Conservation (phyloP, 2,888 invertebrate genomes). For the Nomada hirtipes region DNA sequence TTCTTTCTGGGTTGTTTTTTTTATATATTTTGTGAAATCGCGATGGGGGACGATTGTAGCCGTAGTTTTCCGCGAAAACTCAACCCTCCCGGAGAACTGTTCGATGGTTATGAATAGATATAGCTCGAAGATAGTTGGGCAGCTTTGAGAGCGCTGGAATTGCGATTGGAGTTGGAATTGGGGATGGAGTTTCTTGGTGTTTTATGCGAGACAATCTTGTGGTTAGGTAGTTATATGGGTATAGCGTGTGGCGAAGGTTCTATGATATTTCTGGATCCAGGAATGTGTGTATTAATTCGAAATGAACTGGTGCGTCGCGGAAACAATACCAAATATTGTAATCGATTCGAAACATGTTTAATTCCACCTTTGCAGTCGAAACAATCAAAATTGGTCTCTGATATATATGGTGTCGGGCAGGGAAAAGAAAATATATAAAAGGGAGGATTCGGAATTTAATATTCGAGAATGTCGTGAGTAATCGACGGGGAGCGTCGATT, state of each 20-base stretch:
- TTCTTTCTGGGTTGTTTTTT: too few species aligned
- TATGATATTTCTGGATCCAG: too few species aligned
- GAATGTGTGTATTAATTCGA: too few species aligned
- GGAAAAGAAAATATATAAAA: background rate
- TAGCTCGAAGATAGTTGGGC: background rate
- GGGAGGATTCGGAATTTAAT: conserved; percentile 37
- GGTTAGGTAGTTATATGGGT: background rate
- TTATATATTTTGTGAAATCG: background rate
- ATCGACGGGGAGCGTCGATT: conserved; percentile 44
- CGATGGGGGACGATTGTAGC: background rate
- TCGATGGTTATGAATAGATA: conserved; percentile 13
- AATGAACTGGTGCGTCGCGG: too few species aligned
- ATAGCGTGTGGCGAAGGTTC: background rate
- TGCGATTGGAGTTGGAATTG: background rate
- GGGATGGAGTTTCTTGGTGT: background rate
- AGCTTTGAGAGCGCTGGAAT: background rate
- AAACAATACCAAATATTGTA: too few species aligned
- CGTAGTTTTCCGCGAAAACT: background rate
- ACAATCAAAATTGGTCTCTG: too few species aligned
- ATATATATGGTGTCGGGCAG: too few species aligned
- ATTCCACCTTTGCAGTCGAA: too few species aligned
- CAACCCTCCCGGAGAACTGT: background rate
- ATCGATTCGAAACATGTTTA: too few species aligned
- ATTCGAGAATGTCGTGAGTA: conserved; percentile 24
- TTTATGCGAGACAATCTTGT: background rate